These are phyloP conservation scores for Cylindroiulus punctatus DNA, from an alignment of 2,888 invertebrate species.

Conservation along the genomic window DNA sequence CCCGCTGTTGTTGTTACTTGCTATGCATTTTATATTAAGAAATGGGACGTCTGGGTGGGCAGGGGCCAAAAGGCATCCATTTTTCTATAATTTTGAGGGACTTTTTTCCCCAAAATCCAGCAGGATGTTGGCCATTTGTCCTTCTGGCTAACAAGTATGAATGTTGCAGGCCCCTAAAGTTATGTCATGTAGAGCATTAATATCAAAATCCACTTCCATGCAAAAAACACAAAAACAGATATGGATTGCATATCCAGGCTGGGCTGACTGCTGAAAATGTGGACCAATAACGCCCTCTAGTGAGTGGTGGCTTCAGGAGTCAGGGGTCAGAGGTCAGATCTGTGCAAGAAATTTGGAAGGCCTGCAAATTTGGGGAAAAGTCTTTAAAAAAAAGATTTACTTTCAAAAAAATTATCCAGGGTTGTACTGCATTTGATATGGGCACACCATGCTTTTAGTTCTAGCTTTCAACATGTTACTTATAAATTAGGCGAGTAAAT, in stretches of 20 bases:
- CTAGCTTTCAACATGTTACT: no score
- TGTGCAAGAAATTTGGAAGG: no score
- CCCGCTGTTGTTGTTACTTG: neutral
- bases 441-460: no score
- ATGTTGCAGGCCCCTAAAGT: neutral
- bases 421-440: no score
- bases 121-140: neutral
- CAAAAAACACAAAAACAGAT: no score
- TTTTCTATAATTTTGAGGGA: neutral
- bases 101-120: neutral
- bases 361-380: no score
- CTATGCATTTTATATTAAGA: conserved; percentile 21
- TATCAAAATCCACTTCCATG: neutral
- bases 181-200: neutral
- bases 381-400: no score
- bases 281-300: neutral
- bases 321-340: no score
- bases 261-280: neutral
- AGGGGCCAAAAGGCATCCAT: neutral
- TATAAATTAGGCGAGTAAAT: no score
- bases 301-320: no score
- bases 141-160: neutral
- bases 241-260: no score
- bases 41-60: neutral
- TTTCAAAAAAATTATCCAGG: no score